phyloP scores from a whole-genome alignment of 2,888 invertebrate genomes.

The Harpalus rufipes region DNA sequence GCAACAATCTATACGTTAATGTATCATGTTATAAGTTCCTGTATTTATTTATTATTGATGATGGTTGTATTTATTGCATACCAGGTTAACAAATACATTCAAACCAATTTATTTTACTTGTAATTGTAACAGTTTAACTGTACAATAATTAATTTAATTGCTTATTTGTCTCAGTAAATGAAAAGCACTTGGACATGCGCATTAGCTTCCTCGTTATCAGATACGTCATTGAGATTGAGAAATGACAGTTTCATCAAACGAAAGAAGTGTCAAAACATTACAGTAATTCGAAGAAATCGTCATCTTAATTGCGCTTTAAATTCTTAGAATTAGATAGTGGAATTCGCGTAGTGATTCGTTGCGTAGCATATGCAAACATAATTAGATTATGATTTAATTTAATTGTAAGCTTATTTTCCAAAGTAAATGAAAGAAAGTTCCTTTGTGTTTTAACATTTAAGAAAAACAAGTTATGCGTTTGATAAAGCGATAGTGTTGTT shows the following conservation, averaged over 20 bases:
- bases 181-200: slow-evolving; percentile 34
- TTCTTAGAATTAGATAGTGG: slow-evolving; percentile 3
- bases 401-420: slow-evolving; percentile 29
- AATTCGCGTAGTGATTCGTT: slow-evolving; percentile 4
- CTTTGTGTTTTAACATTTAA: slow-evolving; percentile 29
- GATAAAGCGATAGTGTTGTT: slow-evolving; percentile 47
- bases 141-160: slow-evolving; percentile 29
- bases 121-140: neutral
- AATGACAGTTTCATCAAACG: slow-evolving; percentile 58
- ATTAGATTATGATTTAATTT: slow-evolving; percentile 61
- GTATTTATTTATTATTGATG: slow-evolving; percentile 3
- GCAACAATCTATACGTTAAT: slow-evolving; percentile 1
- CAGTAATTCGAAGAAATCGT: slow-evolving; percentile 28
- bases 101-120: neutral
- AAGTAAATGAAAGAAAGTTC: slow-evolving; percentile 39
- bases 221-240: slow-evolving; percentile 62
- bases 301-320: slow-evolving; percentile 26
- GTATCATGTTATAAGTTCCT: neutral
- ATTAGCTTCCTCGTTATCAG: slow-evolving; percentile 7
- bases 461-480: slow-evolving; percentile 49
- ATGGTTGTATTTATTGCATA: neutral
- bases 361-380: slow-evolving; percentile 29
- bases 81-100: neutral
- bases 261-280: slow-evolving; percentile 52
- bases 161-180: slow-evolving; percentile 15